A percentile compares a stretch with the other conserved stretches of the same genome.
Evolutionary conservation across 1,140 invertebrate genomes (phyloP).

Genomic region (Eueides isabella): DNA sequence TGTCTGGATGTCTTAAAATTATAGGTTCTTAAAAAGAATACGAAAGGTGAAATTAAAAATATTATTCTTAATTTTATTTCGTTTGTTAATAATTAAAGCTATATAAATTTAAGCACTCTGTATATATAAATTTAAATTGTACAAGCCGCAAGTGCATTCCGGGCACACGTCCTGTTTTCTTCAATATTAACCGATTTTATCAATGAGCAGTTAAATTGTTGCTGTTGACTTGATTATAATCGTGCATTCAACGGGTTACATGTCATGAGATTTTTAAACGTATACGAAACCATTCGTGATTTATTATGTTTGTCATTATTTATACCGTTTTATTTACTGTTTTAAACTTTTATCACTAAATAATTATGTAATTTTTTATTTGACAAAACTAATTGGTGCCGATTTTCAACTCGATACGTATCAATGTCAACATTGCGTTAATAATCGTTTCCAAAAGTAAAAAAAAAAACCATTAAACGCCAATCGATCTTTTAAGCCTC

Average conservation of each 20-base stretch:
- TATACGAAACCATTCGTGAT: neutral
- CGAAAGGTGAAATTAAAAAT: too few relatives aligned
- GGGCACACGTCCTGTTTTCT: conserved; percentile 50
- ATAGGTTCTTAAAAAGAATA: too few relatives aligned
- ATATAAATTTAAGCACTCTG: conserved; percentile 48
- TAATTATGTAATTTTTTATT: neutral
- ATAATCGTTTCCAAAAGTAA: conserved; percentile 39
- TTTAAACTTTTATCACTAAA: neutral
- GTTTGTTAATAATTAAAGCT: neutral
- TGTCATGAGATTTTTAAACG: conserved; percentile 5
- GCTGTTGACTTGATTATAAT: neutral
- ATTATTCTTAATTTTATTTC: too few relatives aligned
- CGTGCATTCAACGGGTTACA: conserved; percentile 19
- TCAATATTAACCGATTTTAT: conserved; percentile 38
- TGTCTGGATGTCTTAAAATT: too few relatives aligned
- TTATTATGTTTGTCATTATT: neutral
- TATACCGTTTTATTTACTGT: neutral
- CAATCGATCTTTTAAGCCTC: conserved; percentile 61
- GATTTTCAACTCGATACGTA: conserved; percentile 25
- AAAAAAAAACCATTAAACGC: conserved; percentile 51
- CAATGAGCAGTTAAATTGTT: conserved; percentile 19
- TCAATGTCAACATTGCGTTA: conserved; percentile 35
- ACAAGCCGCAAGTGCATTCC: conserved; percentile 62
- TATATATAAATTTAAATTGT: conserved; percentile 57
- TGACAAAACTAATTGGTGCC: conserved; percentile 3